phyloP scores from a whole-genome alignment of 2,888 invertebrate genomes.

The Thymelicus lineola region DNA sequence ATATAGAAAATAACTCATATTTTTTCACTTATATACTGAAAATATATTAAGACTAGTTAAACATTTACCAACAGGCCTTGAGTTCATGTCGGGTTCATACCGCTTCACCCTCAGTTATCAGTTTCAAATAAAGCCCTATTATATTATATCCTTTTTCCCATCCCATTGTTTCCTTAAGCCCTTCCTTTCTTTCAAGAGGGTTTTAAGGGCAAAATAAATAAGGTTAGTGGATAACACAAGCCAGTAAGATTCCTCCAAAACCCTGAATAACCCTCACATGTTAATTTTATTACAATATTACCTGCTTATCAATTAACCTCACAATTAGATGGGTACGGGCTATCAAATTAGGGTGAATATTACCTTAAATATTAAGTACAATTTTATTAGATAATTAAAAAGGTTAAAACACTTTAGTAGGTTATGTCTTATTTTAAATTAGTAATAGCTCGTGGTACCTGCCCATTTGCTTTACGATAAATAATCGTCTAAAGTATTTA shows the following conservation, averaged over 20 bases:
- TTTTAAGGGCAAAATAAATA: background rate
- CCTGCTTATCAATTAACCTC: conserved; percentile 27
- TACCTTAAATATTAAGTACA: background rate
- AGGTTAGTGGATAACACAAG: background rate
- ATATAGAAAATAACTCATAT: too few relatives aligned
- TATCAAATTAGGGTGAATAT: conserved; percentile 8
- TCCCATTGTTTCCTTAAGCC: background rate
- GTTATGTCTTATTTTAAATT: too few relatives aligned
- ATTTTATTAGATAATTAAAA: too few relatives aligned
- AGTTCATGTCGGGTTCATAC: background rate
- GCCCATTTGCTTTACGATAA: too few relatives aligned
- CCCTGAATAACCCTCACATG: background rate
- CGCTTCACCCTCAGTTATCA: background rate
- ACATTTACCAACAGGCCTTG: background rate
- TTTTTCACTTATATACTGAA: too few relatives aligned
- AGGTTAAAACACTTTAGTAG: too few relatives aligned
- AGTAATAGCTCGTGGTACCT: too few relatives aligned
- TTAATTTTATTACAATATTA: background rate
- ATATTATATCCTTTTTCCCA: background rate
- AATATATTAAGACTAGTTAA: too few relatives aligned
- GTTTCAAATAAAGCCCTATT: background rate
- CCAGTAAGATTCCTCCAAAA: background rate
- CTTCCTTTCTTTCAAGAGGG: background rate
- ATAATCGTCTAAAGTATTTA: too few relatives aligned
- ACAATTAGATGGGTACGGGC: background rate